phyloP scores from a whole-genome alignment of 1,140 invertebrate genomes.

The Achatina immaculata region DNA sequence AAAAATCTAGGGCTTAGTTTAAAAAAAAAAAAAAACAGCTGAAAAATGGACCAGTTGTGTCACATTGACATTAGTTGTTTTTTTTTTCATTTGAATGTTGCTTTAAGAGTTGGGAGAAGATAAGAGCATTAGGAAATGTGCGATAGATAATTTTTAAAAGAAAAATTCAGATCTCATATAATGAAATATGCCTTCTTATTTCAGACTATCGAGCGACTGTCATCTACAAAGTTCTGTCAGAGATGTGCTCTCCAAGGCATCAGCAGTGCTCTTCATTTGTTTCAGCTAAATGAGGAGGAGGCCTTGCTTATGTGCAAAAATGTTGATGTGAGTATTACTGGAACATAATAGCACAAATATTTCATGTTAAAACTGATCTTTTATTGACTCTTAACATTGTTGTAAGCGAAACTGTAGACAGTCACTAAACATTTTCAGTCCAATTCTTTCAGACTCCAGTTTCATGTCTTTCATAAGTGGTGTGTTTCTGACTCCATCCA shows the following conservation, averaged over 20 bases:
- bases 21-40: too few relatives aligned
- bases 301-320: slow-evolving; percentile 34
- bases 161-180: too few relatives aligned
- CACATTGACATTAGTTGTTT: too few relatives aligned
- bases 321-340: slow-evolving; percentile 7
- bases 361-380: background rate
- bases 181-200: background rate
- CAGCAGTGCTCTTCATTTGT: slow-evolving; percentile 16
- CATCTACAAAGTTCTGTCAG: background rate
- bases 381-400: background rate
- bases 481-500: background rate
- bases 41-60: too few relatives aligned
- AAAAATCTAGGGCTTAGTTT: too few relatives aligned
- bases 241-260: slow-evolving; percentile 17
- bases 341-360: background rate
- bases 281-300: slow-evolving; percentile 34
- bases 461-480: background rate
- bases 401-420: background rate
- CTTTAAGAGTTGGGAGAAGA: too few relatives aligned
- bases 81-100: too few relatives aligned
- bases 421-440: background rate
- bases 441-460: background rate
- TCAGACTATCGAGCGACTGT: slow-evolving; percentile 31
- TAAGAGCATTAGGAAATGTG: too few relatives aligned
- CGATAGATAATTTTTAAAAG: too few relatives aligned